Base-by-base conservation (phyloP, 2,113 vertebrate genomes). In the Cyprinus carpio region DNA sequence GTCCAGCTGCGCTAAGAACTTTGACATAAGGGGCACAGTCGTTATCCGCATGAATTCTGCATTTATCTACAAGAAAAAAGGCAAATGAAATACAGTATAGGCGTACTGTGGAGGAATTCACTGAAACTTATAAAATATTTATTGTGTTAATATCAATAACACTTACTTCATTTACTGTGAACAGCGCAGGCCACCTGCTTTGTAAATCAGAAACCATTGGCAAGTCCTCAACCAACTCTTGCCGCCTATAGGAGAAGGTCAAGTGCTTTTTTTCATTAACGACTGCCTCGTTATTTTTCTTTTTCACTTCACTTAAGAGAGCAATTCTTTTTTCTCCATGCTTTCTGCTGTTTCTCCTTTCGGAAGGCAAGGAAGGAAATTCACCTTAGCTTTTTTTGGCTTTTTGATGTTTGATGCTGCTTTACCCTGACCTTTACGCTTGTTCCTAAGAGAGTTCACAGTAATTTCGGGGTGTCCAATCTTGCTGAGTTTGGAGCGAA, bases 301-400 rank as follows among this genome's bases (percentile, higher is more conserved):
- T 72, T 72, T 72, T 40, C 34, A 72, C 67, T 71, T 71, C 31
- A 9, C 31, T 91, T 94, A 71, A 37, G 13, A 71, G 18, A 9
- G 67, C 67, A 23, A 71, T 71, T 18, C 31, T 71, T 37, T 71
- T 18, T 37, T 40, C 67, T 71, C 67, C 31, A 71, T 37, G 67
- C 67, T 40, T 16, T 71, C 34, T 71, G 67, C 18, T 11, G 72
- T 71, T 71, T 71, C 31, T 20, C 67, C 31, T 71, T 71, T 71
- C 37, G 31, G 31, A 13, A 20, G 67, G 7, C 29, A 37, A 71
- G 67, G 31, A 71, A 71, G 29, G 13, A 20, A 71, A 10, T 71
- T 71, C 18, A 37, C 54, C 18, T 56, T 18, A 7, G 54, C 54
- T 20, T 56, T 56, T 56, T 16, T 56, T 56, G 54, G 54, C 67